These are phyloP conservation scores for Salvelinus sp. DNA, from an alignment of 2,113 vertebrate genomes.

Conservation along the genomic window DNA sequence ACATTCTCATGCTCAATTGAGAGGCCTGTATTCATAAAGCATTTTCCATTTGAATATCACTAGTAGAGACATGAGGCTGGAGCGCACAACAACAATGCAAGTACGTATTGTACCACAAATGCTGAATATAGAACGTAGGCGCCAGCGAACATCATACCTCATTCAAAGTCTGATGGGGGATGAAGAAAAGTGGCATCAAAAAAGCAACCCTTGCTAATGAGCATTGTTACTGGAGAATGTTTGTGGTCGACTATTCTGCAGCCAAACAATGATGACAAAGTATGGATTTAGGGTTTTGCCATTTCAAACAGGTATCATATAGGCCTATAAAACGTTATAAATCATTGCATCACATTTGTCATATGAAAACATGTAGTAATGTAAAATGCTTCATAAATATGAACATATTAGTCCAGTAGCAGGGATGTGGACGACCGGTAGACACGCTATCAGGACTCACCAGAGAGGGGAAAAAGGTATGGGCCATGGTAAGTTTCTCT, in stretches of 20 bases:
- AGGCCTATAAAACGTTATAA: not conserved
- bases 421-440: not conserved
- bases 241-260: too few relatives aligned
- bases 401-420: conserved; percentile 5
- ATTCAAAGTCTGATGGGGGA: not conserved
- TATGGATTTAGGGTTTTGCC: too few relatives aligned
- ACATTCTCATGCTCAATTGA: not conserved
- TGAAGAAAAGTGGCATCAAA: not conserved
- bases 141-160: not conserved
- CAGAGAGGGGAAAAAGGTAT: conserved; percentile 74
- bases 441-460: conserved; percentile 64
- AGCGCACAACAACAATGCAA: not conserved
- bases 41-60: conserved; percentile 9
- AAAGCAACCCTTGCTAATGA: too few relatives aligned
- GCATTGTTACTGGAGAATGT: too few relatives aligned
- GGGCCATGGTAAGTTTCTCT: conserved; percentile 76
- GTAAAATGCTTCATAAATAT: conserved; percentile 25
- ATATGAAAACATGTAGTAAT: not conserved
- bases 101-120: too few relatives aligned
- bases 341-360: not conserved
- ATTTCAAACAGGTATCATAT: too few relatives aligned
- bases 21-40: conserved; percentile 40
- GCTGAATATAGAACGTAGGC: not conserved
- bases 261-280: too few relatives aligned
- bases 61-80: not conserved